phyloP scores from a whole-genome alignment of 2,797 vertebrate genomes.

The Argya squamiceps region DNA sequence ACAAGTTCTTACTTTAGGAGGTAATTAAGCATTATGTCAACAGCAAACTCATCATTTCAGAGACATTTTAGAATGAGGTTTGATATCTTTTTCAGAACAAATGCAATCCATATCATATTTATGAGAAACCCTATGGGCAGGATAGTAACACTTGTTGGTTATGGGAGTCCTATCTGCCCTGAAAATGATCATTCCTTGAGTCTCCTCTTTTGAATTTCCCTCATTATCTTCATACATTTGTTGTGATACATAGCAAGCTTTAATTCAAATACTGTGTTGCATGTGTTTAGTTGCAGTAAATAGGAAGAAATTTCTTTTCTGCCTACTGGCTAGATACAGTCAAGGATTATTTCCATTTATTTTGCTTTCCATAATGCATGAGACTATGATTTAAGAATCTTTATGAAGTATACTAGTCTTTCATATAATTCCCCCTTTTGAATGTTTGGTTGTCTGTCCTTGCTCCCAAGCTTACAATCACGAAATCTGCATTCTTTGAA shows the following conservation, averaged over 20 bases:
- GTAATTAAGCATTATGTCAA: slow-evolving; percentile 51
- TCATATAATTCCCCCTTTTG: neutral
- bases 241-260: neutral
- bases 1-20: neutral
- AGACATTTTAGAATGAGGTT: neutral
- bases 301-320: neutral
- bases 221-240: neutral
- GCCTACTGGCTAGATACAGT: neutral
- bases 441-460: neutral
- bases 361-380: neutral
- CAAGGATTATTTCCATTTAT: neutral
- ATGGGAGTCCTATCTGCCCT: neutral
- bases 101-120: neutral
- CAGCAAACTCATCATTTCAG: neutral
- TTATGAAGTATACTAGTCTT: neutral
- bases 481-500: neutral
- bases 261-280: neutral
- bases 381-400: neutral
- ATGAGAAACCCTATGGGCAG: neutral
- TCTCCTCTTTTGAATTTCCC: neutral
- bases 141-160: neutral
- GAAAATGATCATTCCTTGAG: neutral
- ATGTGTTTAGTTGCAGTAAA: neutral
- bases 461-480: neutral
- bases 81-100: neutral